These are phyloP conservation scores for Orbicella faveolata DNA, from an alignment of 64 coral and sea anemone species.

Conservation along the genomic window DNA sequence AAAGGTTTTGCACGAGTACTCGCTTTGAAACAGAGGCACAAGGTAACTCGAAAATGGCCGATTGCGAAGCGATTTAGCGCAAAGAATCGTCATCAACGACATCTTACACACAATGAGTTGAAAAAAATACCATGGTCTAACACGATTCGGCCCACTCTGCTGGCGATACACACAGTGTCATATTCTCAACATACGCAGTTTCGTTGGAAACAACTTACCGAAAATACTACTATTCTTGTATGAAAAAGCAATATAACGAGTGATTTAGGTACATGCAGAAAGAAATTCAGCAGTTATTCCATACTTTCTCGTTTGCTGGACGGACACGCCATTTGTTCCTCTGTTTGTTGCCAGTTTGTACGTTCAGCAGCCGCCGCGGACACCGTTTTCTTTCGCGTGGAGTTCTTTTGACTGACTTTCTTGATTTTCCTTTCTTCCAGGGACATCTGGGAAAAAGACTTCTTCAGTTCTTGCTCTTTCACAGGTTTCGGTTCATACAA, in stretches of 20 bases:
- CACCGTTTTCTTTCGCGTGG: neutral
- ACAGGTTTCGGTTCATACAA: slow-evolving; percentile 31
- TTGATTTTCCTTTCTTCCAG: slow-evolving; percentile 54
- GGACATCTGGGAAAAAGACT: slow-evolving; percentile 55
- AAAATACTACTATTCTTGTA: no score
- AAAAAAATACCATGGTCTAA: no score
- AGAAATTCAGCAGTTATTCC: no score
- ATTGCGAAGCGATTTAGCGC: no score
- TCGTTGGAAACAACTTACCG: neutral
- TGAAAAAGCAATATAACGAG: neutral
- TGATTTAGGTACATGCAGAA: no score
- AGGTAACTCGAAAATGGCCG: no score
- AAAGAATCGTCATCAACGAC: no score
- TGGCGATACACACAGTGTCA: no score
- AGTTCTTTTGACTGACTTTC: slow-evolving; percentile 27
- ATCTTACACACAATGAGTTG: no score
- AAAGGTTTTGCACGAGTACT: no score
- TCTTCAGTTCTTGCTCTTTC: slow-evolving; percentile 46
- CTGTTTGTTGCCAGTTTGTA: neutral
- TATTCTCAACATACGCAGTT: neutral
- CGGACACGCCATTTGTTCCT: neutral
- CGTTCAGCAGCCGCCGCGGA: neutral
- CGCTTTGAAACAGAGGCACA: no score
- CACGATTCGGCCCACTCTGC: no score
- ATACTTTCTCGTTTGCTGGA: neutral